A percentile compares a stretch with the other conserved stretches of the same genome.
Evolutionary conservation across 2,113 vertebrate genomes (phyloP).

Genomic region (Thymallus thymallus): DNA sequence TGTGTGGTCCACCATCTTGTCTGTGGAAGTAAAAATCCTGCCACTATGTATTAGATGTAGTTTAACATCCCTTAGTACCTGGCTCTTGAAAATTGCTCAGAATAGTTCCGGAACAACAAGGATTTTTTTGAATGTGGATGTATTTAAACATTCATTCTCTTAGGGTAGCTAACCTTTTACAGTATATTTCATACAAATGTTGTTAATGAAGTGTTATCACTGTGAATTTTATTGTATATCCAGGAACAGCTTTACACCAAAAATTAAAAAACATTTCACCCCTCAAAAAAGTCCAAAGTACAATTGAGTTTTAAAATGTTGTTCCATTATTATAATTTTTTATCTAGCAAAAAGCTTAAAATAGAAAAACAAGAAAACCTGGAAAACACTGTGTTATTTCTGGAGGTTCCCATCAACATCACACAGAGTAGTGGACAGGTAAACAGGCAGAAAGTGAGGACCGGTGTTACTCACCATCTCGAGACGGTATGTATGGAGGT

Average conservation of each 20-base stretch:
- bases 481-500: conserved; percentile 66
- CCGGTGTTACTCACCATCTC: conserved; percentile 76
- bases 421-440: conserved; percentile 31
- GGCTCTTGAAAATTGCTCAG: not conserved
- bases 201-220: too few relatives aligned
- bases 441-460: conserved; percentile 30
- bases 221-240: not conserved
- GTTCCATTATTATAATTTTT: too few relatives aligned
- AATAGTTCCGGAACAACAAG: not conserved
- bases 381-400: conserved; percentile 40
- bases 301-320: too few relatives aligned
- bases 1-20: not conserved
- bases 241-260: not conserved
- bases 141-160: not conserved
- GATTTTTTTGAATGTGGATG: not conserved
- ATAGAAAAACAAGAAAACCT: not conserved
- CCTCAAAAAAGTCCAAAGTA: conserved; percentile 13
- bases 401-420: conserved; percentile 39
- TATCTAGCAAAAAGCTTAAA: too few relatives aligned
- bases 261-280: too few relatives aligned
- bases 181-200: not conserved
- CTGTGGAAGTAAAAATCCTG: not conserved
- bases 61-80: not conserved
- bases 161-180: not conserved
- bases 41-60: not conserved